These are phyloP conservation scores for Hirtodrosophila alboralis DNA, from an alignment of 2,888 invertebrate species.

Conservation along the genomic window DNA sequence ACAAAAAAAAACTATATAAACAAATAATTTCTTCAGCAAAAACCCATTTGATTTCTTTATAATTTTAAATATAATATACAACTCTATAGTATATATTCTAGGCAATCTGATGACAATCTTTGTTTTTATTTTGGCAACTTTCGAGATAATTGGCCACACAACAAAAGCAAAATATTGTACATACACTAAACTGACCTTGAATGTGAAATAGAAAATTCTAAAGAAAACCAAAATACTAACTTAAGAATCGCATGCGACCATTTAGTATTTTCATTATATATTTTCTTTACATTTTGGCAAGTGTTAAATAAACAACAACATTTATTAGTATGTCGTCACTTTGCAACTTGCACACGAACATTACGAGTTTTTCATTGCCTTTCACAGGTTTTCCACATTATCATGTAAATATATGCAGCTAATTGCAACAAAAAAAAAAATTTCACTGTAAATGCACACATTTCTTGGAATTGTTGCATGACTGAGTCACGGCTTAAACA, in stretches of 20 bases:
- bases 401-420: slow-evolving; percentile 32
- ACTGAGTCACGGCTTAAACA: slow-evolving; percentile 58
- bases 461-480: slow-evolving; percentile 60
- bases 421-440: slow-evolving; percentile 56
- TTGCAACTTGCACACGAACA: slow-evolving; percentile 2
- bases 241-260: slow-evolving; percentile 4
- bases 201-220: slow-evolving; percentile 65
- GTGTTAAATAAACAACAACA: slow-evolving; percentile 15
- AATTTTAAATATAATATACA: no score
- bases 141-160: slow-evolving; percentile 44
- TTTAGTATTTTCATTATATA: slow-evolving; percentile 1
- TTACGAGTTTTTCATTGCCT: not conserved
- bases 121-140: no score
- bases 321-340: slow-evolving; percentile 51
- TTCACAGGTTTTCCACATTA: slow-evolving; percentile 19
- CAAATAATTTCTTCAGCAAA: no score
- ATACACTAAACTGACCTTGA: slow-evolving; percentile 44
- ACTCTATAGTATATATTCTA: no score
- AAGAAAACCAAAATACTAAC: slow-evolving; percentile 34
- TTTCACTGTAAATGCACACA: not conserved
- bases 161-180: no score
- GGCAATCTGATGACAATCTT: no score
- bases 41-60: no score
- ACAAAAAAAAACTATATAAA: no score
- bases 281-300: slow-evolving; percentile 29